phyloP scores from a whole-genome alignment of 2,888 invertebrate species.

The Thysanoteuthis rhombus region DNA sequence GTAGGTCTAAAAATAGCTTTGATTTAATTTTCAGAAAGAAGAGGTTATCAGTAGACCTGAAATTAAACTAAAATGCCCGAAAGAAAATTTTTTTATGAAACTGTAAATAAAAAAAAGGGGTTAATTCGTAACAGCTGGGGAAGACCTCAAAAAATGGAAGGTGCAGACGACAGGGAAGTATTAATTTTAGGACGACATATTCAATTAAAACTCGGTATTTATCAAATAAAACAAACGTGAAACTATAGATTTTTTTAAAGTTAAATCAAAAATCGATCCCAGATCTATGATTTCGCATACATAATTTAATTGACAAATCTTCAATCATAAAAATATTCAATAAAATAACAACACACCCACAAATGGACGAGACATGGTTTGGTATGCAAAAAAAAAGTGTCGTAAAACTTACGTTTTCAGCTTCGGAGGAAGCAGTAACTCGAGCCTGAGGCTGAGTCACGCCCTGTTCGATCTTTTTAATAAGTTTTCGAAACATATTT shows the following conservation, averaged over 20 bases:
- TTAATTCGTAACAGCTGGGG: background rate
- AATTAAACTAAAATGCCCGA: background rate
- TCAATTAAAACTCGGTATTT: background rate
- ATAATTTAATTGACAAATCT: background rate
- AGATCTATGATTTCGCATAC: background rate
- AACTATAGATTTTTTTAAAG: background rate
- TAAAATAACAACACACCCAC: background rate
- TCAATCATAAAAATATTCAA: background rate
- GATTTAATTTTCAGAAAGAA: background rate
- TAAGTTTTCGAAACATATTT: constrained; percentile 58
- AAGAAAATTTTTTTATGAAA: background rate
- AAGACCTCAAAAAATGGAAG: background rate
- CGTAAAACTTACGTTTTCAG: constrained; percentile 15
- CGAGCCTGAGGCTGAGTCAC: constrained; percentile 55
- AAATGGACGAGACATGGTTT: background rate
- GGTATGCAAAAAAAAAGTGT: background rate
- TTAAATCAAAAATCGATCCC: background rate
- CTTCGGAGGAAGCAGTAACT: constrained; percentile 45
- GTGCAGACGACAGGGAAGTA: background rate
- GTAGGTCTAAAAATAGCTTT: background rate
- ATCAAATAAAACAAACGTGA: background rate
- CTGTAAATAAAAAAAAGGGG: too few species aligned
- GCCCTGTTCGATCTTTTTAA: constrained; percentile 59
- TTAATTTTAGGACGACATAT: background rate
- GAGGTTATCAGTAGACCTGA: background rate